Percentiles rank a stretch among this genome's conserved stretches.
Conservation (phyloP, 1,140 invertebrate genomes). For the Leptinotarsa texana region DNA sequence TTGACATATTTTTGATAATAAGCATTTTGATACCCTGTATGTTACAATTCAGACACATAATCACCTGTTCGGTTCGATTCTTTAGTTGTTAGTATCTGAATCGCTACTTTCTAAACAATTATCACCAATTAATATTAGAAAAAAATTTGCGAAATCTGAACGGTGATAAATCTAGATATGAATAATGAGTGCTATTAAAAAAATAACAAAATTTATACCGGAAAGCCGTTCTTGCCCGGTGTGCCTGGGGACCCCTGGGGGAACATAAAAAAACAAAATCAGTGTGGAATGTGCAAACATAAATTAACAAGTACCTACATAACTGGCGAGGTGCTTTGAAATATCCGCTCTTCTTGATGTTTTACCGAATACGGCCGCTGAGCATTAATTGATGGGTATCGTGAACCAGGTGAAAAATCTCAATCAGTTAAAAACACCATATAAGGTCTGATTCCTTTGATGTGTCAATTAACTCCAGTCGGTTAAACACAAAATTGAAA, state of each 20-base stretch:
- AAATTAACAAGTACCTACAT: conserved; percentile 8
- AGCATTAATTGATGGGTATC: background rate
- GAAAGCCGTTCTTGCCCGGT: conserved; percentile 85
- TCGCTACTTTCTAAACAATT: conserved; percentile 28
- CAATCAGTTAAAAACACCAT: background rate
- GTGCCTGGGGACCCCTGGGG: conserved; percentile 78
- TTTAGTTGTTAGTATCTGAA: conserved; percentile 16
- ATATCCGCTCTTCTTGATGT: background rate
- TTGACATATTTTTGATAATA: too few species aligned
- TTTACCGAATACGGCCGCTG: background rate
- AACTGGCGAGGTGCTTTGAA: background rate
- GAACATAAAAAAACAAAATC: conserved; percentile 43
- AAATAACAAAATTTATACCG: conserved; percentile 69
- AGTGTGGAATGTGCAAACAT: conserved; percentile 8
- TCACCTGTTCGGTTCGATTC: background rate
- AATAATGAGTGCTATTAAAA: conserved; percentile 15
- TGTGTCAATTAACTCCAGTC: background rate
- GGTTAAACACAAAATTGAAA: too few species aligned
- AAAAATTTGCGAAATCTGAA: conserved; percentile 36
- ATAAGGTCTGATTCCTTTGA: background rate
- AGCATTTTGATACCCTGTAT: background rate
- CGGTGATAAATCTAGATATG: conserved; percentile 15
- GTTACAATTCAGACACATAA: background rate
- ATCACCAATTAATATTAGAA: conserved; percentile 17
- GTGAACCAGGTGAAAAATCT: background rate